A percentile compares a stretch with the other conserved stretches of the same genome.
Evolutionary conservation across 2,888 invertebrate species (phyloP).

Genomic region (Campoletis raptor): DNA sequence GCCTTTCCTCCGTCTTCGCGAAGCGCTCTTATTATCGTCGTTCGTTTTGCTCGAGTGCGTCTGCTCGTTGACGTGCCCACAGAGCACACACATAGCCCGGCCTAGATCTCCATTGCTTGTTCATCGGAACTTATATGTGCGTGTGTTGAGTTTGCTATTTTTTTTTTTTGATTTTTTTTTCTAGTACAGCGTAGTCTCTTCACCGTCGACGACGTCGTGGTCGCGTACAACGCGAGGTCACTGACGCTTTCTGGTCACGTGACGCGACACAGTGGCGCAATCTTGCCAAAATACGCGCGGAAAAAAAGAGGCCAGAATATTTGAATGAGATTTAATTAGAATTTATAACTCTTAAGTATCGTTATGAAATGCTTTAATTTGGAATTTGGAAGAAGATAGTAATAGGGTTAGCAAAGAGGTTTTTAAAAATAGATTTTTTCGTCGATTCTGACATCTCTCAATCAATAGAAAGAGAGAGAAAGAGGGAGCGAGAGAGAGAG

Average conservation of each 20-base stretch:
- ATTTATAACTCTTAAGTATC: not conserved
- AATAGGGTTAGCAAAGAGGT: not conserved
- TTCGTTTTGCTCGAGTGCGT: conserved; percentile 66
- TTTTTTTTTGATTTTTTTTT: conserved; percentile 24
- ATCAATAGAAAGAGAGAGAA: not conserved
- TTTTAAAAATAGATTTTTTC: not conserved
- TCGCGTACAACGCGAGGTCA: conserved; percentile 66
- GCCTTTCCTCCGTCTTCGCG: conserved; percentile 51
- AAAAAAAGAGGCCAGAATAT: not conserved
- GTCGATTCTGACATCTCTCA: not conserved
- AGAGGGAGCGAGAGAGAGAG: not conserved
- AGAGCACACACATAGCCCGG: conserved; percentile 43
- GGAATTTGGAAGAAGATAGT: not conserved
- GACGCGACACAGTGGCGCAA: conserved; percentile 46
- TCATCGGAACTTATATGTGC: conserved; percentile 43
- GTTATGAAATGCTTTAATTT: not conserved
- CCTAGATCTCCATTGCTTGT: conserved; percentile 64
- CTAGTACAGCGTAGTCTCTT: conserved; percentile 35
- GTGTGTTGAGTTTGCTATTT: conserved; percentile 34
- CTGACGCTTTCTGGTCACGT: conserved; percentile 63
- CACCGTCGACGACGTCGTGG: conserved; percentile 48
- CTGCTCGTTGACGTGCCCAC: conserved; percentile 56
- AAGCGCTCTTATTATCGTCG: conserved; percentile 64
- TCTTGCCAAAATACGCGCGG: conserved; percentile 21
- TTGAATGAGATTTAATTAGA: not conserved